Conservation (phyloP, 2,888 invertebrate genomes). For the Pocota personata region DNA sequence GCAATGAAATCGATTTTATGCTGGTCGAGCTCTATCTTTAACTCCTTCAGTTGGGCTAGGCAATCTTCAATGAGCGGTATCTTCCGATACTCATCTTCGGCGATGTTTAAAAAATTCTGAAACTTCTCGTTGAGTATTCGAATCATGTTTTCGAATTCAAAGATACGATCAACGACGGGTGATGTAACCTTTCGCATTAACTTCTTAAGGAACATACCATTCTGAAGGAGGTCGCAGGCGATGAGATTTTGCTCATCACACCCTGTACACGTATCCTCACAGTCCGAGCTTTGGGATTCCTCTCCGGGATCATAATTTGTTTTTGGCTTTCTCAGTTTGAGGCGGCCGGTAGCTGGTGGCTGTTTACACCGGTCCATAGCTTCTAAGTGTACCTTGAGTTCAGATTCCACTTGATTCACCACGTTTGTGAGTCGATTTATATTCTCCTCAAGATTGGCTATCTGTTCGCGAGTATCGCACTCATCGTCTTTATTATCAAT, state of each 20-base stretch:
- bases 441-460: slow-evolving; percentile 53
- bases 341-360: background rate
- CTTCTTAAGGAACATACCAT: slow-evolving; percentile 79
- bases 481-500: background rate
- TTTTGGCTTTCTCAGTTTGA: background rate
- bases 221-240: slow-evolving; percentile 78
- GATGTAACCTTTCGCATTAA: slow-evolving; percentile 77
- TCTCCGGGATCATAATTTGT: background rate
- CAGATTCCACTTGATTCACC: slow-evolving; percentile 75
- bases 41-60: slow-evolving; percentile 76
- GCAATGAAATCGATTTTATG: slow-evolving; percentile 77
- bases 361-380: slow-evolving; percentile 4
- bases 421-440: slow-evolving; percentile 75
- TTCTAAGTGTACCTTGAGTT: slow-evolving; percentile 73
- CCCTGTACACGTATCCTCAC: slow-evolving; percentile 78
- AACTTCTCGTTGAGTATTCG: slow-evolving; percentile 76
- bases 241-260: slow-evolving; percentile 79
- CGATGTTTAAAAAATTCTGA: slow-evolving; percentile 74
- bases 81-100: slow-evolving; percentile 77
- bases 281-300: slow-evolving; percentile 70
- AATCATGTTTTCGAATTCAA: slow-evolving; percentile 76
- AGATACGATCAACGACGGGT: slow-evolving; percentile 78
- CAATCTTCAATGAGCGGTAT: slow-evolving; percentile 79
- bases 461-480: background rate
- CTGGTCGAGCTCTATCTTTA: slow-evolving; percentile 72